These are phyloP conservation scores for Ptychobarbus kaznakovi DNA, from an alignment of 2,797 vertebrate genomes.

Conservation along the genomic window DNA sequence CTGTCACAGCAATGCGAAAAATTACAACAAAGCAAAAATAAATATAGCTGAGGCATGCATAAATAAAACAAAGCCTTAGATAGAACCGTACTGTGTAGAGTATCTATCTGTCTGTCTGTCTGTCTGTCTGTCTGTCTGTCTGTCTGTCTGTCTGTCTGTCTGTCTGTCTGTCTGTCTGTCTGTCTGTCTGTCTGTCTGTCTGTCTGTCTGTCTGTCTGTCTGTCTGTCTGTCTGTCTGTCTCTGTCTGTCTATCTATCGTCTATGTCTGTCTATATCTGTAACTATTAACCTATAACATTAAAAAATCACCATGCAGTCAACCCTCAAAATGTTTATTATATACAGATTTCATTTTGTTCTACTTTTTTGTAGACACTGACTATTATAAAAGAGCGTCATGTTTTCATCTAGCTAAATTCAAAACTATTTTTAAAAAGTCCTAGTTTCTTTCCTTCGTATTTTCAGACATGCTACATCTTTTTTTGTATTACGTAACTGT, in stretches of 20 bases:
- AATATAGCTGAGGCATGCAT: constrained; percentile 3
- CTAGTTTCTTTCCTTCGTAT: background rate
- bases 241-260: no score
- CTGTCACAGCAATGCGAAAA: background rate
- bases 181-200: no score
- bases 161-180: background rate
- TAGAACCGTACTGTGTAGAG: background rate
- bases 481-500: background rate
- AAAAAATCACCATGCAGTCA: no score
- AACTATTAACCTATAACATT: background rate
- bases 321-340: no score
- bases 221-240: background rate
- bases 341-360: no score
- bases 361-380: background rate
- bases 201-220: background rate
- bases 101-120: background rate
- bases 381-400: background rate
- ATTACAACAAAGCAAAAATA: background rate
- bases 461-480: background rate
- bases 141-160: background rate
- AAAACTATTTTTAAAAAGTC: no score
- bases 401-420: background rate
- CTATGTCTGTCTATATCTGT: no score
- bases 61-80: background rate
- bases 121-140: background rate